These are phyloP conservation scores for Lepus americanus DNA, from an alignment of 2,113 vertebrate genomes.

Conservation along the genomic window DNA sequence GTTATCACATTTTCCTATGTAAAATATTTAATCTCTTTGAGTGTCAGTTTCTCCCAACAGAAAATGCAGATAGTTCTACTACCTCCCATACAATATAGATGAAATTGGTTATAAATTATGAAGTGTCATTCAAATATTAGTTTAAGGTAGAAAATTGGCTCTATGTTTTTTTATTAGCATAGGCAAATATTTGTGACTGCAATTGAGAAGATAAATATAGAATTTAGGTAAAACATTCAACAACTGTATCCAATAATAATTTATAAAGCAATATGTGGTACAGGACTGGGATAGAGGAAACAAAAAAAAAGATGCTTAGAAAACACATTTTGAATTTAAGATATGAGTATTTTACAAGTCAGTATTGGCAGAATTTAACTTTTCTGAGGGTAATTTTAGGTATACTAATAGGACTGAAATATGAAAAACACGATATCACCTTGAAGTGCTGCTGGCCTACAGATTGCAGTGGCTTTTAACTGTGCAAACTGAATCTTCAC, in stretches of 20 bases:
- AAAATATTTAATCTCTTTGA: constrained; percentile 13
- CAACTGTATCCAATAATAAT: not conserved
- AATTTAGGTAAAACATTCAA: constrained; percentile 21
- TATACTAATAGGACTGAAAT: not conserved
- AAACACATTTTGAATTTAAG: not conserved
- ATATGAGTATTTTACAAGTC: not conserved
- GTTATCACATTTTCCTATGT: not conserved
- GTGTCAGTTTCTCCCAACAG: not conserved
- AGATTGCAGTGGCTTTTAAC: not conserved
- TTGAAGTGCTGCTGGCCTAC: not conserved
- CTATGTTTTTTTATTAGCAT: not conserved
- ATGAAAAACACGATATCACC: not conserved
- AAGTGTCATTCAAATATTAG: constrained; percentile 30
- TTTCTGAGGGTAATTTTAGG: not conserved
- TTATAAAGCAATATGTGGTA: not conserved
- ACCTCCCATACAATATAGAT: not conserved
- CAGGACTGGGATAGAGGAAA: not conserved
- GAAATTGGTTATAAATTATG: constrained; percentile 29
- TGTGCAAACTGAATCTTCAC: not conserved
- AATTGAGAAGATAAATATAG: not conserved
- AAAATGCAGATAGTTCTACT: not conserved
- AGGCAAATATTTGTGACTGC: constrained; percentile 52
- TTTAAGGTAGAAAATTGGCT: constrained; percentile 37
- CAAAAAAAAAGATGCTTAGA: not conserved
- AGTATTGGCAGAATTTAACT: not conserved